Evolutionary conservation across 1,140 invertebrate genomes (phyloP).

Genomic region (Tetramorium parvispinum): DNA sequence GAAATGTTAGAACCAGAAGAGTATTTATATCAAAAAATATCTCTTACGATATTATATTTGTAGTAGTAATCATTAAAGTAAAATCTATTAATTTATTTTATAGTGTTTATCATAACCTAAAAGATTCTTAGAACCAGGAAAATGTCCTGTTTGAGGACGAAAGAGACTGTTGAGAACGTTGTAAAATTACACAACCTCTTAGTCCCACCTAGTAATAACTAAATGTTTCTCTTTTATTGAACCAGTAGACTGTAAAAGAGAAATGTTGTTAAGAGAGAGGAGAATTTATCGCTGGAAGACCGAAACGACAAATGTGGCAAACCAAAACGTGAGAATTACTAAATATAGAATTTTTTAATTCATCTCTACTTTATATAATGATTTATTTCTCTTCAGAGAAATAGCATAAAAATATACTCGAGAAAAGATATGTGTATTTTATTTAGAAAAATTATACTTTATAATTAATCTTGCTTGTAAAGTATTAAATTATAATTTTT

Average conservation of each 20-base stretch:
- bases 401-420: background rate
- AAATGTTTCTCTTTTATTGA: slow-evolving; percentile 30
- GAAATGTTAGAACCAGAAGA: background rate
- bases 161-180: background rate
- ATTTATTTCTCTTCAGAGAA: background rate
- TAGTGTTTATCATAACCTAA: background rate
- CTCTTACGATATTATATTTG: background rate
- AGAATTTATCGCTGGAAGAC: slow-evolving; percentile 19
- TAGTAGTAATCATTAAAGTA: background rate
- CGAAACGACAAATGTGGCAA: background rate
- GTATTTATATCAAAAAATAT: background rate
- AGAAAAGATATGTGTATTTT: background rate
- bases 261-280: background rate
- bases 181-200: slow-evolving; percentile 20
- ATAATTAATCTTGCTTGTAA: background rate
- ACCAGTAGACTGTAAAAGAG: background rate
- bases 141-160: background rate
- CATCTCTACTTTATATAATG: background rate
- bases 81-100: slow-evolving; percentile 15
- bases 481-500: background rate
- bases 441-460: background rate
- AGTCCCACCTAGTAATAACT: background rate
- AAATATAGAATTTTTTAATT: background rate
- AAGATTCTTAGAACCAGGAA: background rate
- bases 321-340: background rate